Evolutionary conservation across 2,797 vertebrate genomes (phyloP).

Genomic region (Anas flavirostris): DNA sequence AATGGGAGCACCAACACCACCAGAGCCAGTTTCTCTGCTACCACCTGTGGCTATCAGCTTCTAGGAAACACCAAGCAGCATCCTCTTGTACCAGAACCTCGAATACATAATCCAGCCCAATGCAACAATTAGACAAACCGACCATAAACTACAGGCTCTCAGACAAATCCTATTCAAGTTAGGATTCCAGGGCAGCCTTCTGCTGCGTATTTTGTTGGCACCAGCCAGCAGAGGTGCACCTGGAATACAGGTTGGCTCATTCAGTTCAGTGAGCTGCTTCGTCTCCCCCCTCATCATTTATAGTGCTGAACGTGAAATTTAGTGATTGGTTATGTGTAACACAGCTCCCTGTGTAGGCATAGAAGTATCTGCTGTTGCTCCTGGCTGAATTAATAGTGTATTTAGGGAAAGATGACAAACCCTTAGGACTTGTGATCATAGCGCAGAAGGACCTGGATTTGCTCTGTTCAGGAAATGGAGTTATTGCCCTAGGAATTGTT

Average conservation of each 20-base stretch:
- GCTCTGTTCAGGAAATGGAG: not conserved
- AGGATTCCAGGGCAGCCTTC: not conserved
- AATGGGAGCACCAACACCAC: not conserved
- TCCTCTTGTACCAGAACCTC: not conserved
- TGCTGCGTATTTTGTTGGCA: not conserved
- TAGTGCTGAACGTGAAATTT: not conserved
- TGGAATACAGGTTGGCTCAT: not conserved
- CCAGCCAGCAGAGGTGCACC: not conserved
- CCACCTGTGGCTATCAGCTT: not conserved
- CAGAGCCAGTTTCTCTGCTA: not conserved
- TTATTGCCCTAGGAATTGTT: not conserved
- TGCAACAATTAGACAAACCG: not conserved
- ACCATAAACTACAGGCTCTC: not conserved
- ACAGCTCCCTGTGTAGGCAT: not conserved
- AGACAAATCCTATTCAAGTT: not conserved
- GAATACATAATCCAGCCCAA: not conserved
- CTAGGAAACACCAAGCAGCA: not conserved
- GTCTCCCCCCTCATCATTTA: not conserved
- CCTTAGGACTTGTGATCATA: not conserved
- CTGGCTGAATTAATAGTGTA: constrained; percentile 1
- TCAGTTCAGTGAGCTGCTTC: not conserved
- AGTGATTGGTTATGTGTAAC: not conserved
- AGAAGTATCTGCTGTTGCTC: not conserved
- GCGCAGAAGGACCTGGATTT: not conserved
- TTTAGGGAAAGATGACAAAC: not conserved